These are phyloP conservation scores for Varanus komodoensis DNA, from an alignment of 2,113 vertebrate species.

Conservation along the genomic window DNA sequence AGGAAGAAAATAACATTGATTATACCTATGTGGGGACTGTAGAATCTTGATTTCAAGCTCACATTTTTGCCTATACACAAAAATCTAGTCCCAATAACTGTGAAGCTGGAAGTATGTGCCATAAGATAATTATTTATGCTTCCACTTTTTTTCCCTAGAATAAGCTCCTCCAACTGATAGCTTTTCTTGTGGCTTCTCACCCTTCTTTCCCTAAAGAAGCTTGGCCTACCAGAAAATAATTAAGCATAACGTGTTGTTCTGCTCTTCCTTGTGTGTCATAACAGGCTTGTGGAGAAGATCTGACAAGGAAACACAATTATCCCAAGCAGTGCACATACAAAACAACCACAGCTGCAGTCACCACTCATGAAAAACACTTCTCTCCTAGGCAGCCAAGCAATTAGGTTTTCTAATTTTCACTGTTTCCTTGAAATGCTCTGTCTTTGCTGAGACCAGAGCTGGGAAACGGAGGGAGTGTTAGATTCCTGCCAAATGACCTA, in stretches of 20 bases:
- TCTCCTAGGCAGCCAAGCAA: constrained; percentile 15
- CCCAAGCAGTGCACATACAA: background rate
- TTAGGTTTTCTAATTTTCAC: background rate
- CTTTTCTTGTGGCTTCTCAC: background rate
- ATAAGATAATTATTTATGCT: background rate
- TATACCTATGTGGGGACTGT: background rate
- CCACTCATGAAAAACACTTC: background rate
- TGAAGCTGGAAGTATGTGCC: background rate
- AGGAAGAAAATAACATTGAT: background rate
- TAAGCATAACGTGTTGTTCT: constrained; percentile 25
- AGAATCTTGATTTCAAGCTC: background rate
- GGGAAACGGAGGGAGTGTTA: background rate
- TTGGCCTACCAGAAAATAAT: constrained; percentile 30
- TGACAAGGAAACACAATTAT: constrained; percentile 35
- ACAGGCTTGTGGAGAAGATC: constrained; percentile 21
- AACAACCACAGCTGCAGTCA: constrained; percentile 7
- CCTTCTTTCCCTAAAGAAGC: background rate
- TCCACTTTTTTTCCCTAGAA: background rate
- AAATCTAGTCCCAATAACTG: background rate
- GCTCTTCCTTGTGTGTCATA: constrained; percentile 13
- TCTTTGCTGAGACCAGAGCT: constrained; percentile 5
- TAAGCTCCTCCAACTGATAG: background rate
- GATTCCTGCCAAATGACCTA: background rate
- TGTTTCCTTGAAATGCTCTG: background rate
- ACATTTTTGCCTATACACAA: background rate